A percentile compares a stretch with the other conserved stretches of the same genome.
Conservation (phyloP, 1,140 invertebrate genomes). For the Chrysomallon squamiferum region DNA sequence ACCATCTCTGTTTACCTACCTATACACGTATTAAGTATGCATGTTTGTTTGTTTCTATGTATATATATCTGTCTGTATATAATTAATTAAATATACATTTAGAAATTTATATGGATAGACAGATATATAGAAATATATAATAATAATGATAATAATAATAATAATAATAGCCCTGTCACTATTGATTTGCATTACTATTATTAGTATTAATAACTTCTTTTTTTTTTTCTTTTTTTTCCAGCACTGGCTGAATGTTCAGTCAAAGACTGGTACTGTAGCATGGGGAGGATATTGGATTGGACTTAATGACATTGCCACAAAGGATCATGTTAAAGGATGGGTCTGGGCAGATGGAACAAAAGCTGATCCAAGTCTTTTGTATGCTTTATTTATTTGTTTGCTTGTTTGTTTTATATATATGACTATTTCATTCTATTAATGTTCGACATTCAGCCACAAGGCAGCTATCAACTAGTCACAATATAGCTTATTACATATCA, state of each 20-base stretch:
- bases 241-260: constrained; percentile 1
- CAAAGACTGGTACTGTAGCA: neutral
- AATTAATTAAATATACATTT: neutral
- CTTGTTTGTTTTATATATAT: neutral
- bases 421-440: neutral
- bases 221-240: too few relatives aligned
- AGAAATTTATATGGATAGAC: neutral
- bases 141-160: too few relatives aligned
- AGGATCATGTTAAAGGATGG: constrained; percentile 10
- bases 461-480: neutral
- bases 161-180: too few relatives aligned
- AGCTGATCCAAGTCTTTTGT: constrained; percentile 22
- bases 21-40: neutral
- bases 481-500: neutral
- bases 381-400: constrained; percentile 8
- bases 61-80: too few relatives aligned
- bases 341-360: constrained; percentile 19
- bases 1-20: neutral
- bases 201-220: too few relatives aligned
- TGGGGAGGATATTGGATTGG: constrained; percentile 24
- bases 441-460: neutral
- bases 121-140: neutral
- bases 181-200: too few relatives aligned
- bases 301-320: constrained; percentile 11
- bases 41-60: neutral